A percentile compares a stretch with the other conserved stretches of the same genome.
phyloP scores from a whole-genome alignment of 2,888 invertebrate species.

The Trachelus iudaicus region DNA sequence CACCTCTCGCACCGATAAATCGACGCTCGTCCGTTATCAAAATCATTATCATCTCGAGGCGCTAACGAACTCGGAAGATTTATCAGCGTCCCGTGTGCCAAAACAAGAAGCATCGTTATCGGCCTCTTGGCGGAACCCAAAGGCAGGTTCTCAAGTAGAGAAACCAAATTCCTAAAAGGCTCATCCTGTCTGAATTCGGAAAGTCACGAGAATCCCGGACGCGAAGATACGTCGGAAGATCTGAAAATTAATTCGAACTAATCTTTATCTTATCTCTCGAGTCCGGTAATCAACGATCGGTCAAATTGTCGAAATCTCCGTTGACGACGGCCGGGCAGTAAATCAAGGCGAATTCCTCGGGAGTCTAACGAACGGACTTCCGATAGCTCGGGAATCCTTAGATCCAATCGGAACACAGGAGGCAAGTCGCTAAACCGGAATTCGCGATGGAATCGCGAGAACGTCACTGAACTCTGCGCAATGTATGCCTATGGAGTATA shows the following conservation, averaged over 20 bases:
- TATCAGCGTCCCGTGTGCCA: not conserved
- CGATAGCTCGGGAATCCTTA: not conserved
- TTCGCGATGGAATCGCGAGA: not conserved
- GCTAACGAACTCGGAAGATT: not conserved
- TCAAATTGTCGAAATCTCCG: not conserved
- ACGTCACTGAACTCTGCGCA: not conserved
- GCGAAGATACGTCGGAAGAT: not conserved
- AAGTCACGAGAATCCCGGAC: not conserved
- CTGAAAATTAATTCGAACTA: not conserved
- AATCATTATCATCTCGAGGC: not conserved
- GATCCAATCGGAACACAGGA: not conserved
- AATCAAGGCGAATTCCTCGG: not conserved
- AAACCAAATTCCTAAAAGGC: not conserved
- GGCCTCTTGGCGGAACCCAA: not conserved
- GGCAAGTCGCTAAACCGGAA: not conserved
- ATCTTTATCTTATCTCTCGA: not conserved
- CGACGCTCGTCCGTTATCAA: not conserved
- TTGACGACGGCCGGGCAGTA: not conserved
- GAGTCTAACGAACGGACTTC: not conserved
- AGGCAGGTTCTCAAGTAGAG: not conserved
- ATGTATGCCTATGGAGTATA: not conserved
- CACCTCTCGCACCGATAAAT: not conserved
- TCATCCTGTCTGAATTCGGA: not conserved
- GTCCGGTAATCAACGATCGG: not conserved
- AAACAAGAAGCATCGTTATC: not conserved